Evolutionary conservation across 1,140 invertebrate genomes (phyloP), one percentile per base, ranked within the genome.

Genomic region (Drosophila tristis): DNA sequence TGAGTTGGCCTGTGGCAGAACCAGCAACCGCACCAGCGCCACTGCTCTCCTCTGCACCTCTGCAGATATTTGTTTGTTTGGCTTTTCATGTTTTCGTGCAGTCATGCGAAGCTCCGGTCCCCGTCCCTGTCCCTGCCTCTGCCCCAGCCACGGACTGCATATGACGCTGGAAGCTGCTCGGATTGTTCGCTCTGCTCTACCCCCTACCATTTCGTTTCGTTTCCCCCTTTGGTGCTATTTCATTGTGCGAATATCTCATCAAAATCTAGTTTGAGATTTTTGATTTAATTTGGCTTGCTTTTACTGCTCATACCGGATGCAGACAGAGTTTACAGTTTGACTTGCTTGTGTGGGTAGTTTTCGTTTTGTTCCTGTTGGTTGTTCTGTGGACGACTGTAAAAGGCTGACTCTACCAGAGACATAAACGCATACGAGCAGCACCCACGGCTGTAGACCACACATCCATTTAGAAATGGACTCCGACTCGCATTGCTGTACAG

Each of bases 261-360:
- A 86, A 87, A 86, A 86, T 87, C 82, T 66, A 87, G 82, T 86
- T 81, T 81, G 81, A 86, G 78, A 81, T 82, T 87, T 86, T 87
- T 86, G 82, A 86, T 86, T 86, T 86, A 86, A 86, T 86, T 87
- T 85, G 56, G 67, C 47, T 66, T 82, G 81, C 72, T 78, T 75
- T 47, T 51, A 45, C 74, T 71, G 74, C 74, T 78, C 75, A 49
- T 72, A 63, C 39, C 56, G 43, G 47, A 50, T 61, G 45, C 44
- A 58, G 75, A 51, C 31, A 44, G 39, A 59, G 50, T 35, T 56
- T 26, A 35, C 50, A 44, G 53, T 70, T 74, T 51, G 45, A 47
- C 47, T 54, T 65, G 60, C 11, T 70, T 70, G 55, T 47, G 47
- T 63, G 25, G n/a, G 59, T 39, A 5, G 35, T 13, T 11, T 13